These are phyloP conservation scores for Anthonomus grandis DNA, from an alignment of 1,140 invertebrate genomes.

Conservation along the genomic window DNA sequence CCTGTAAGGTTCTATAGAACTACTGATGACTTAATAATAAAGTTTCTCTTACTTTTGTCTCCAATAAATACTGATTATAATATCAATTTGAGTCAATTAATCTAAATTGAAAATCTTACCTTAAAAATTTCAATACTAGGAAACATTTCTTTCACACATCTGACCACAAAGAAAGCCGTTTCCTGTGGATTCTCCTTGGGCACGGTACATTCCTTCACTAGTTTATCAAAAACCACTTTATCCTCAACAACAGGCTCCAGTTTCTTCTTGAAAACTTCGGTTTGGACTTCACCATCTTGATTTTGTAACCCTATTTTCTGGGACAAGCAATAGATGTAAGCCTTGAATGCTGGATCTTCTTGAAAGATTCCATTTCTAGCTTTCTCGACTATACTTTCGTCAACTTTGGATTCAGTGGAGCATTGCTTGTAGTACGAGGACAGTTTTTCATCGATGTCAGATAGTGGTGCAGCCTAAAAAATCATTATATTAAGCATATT, in stretches of 20 bases:
- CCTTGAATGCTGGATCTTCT: slow-evolving; percentile 49
- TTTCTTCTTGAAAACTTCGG: slow-evolving; percentile 46
- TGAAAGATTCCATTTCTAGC: slow-evolving; percentile 45
- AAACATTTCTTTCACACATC: slow-evolving; percentile 17
- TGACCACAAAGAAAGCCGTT: slow-evolving; percentile 21
- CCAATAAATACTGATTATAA: too few relatives aligned
- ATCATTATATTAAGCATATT: too few relatives aligned
- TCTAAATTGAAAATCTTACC: not conserved
- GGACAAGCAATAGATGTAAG: slow-evolving; percentile 50
- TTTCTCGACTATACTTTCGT: slow-evolving; percentile 44
- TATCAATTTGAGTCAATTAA: too few relatives aligned
- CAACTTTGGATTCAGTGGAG: slow-evolving; percentile 45
- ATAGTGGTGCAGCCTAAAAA: slow-evolving; percentile 34
- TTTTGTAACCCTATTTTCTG: slow-evolving; percentile 48
- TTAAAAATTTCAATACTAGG: slow-evolving; percentile 15
- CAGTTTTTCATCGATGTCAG: slow-evolving; percentile 53
- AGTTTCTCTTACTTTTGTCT: too few relatives aligned
- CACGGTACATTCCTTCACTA: slow-evolving; percentile 26
- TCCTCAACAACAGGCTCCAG: slow-evolving; percentile 46
- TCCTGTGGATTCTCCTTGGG: slow-evolving; percentile 27
- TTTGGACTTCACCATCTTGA: slow-evolving; percentile 45
- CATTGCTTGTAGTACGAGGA: slow-evolving; percentile 51
- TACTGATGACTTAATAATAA: too few relatives aligned
- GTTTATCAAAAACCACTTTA: slow-evolving; percentile 12
- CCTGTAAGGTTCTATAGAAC: too few relatives aligned